Evolutionary conservation across 2,888 invertebrate species (phyloP).

Genomic region (Himalopsyche tibetana): DNA sequence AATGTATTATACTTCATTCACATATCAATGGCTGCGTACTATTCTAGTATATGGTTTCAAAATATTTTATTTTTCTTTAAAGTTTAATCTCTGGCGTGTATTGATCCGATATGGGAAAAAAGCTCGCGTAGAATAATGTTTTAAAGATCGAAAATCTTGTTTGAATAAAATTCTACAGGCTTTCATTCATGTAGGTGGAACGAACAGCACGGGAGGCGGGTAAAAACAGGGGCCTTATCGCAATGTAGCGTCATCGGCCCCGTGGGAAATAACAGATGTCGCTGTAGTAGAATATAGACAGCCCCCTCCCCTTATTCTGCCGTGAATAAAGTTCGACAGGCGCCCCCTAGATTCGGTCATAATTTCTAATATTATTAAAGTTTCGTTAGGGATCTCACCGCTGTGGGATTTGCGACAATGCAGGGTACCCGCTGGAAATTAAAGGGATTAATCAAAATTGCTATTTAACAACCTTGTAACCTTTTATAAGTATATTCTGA

Average conservation of each 20-base stretch:
- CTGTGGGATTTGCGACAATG: conserved; percentile 1
- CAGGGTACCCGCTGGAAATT: conserved; percentile 10
- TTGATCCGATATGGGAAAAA: too few relatives aligned
- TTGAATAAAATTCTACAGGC: too few relatives aligned
- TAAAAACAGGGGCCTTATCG: neutral
- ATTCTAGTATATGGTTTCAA: too few relatives aligned
- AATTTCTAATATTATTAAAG: conserved; percentile 38
- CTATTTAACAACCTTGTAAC: neutral
- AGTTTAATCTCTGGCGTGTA: too few relatives aligned
- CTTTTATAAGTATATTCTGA: neutral
- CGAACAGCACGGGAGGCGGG: neutral
- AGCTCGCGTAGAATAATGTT: too few relatives aligned
- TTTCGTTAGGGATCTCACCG: neutral
- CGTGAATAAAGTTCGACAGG: conserved; percentile 39
- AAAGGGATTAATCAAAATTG: conserved; percentile 3
- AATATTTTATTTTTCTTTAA: too few relatives aligned
- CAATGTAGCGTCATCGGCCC: conserved; percentile 47
- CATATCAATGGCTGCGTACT: too few relatives aligned
- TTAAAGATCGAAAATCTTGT: too few relatives aligned
- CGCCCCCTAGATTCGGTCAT: conserved; percentile 29
- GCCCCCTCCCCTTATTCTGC: neutral
- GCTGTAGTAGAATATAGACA: conserved; percentile 44
- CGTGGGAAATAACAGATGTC: conserved; percentile 63
- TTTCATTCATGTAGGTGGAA: conserved; percentile 8
- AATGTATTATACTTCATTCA: too few relatives aligned